A percentile compares a stretch with the other conserved stretches of the same genome.
Conservation (phyloP, 2,888 invertebrate genomes). For the Oxytorus armatus region DNA sequence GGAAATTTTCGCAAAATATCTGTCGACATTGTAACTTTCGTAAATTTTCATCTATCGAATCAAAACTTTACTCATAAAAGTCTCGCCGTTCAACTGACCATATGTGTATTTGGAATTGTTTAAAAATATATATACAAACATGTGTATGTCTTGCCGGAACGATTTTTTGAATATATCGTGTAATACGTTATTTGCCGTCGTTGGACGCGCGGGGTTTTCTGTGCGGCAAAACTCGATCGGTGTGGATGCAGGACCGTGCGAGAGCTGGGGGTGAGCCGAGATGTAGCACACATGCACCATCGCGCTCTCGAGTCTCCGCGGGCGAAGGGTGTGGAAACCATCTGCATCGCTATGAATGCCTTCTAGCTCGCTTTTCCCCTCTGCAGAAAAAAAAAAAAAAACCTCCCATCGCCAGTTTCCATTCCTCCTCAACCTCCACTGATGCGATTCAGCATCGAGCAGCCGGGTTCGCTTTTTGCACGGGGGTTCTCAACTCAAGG, state of each 20-base stretch:
- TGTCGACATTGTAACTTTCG: too few relatives aligned
- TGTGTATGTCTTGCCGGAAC: too few relatives aligned
- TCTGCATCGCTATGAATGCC: constrained; percentile 84
- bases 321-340: constrained; percentile 83
- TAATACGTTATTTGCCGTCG: constrained; percentile 33
- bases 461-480: constrained; percentile 75
- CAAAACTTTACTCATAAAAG: too few relatives aligned
- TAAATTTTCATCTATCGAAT: too few relatives aligned
- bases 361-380: constrained; percentile 76
- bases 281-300: constrained; percentile 47
- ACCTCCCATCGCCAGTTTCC: constrained; percentile 79
- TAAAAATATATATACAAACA: too few relatives aligned
- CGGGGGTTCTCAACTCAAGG: constrained; percentile 80
- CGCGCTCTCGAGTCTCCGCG: constrained; percentile 48
- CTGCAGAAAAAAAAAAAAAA: constrained; percentile 61
- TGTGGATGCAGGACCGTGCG: not conserved
- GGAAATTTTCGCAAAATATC: too few relatives aligned
- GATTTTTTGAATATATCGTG: not conserved
- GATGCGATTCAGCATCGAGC: constrained; percentile 78
- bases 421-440: constrained; percentile 76
- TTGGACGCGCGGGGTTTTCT: constrained; percentile 38
- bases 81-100: too few relatives aligned
- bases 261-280: constrained; percentile 19
- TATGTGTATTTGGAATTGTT: too few relatives aligned
- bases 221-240: constrained; percentile 25